These are phyloP conservation scores for Archocentrus centrarchus DNA, from an alignment of 2,113 vertebrate genomes.

Conservation along the genomic window DNA sequence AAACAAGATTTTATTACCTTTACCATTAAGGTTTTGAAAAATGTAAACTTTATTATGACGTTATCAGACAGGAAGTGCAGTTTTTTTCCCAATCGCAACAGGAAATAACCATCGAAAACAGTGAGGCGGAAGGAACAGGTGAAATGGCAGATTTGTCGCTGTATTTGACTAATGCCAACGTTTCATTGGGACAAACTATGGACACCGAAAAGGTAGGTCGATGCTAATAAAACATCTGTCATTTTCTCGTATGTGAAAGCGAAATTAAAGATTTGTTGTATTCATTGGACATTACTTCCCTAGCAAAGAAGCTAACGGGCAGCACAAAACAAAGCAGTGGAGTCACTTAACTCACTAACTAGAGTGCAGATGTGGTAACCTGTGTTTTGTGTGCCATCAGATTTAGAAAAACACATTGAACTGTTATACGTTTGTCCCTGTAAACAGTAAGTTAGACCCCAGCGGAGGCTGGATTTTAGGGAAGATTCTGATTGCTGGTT, in stretches of 20 bases:
- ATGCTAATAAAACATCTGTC: not conserved
- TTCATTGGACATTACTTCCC: conserved; percentile 44
- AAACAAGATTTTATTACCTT: not conserved
- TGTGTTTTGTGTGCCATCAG: not conserved
- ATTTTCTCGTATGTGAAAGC: not conserved
- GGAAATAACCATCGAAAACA: not conserved
- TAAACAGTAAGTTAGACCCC: not conserved
- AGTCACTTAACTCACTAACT: not conserved
- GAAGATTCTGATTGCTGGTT: not conserved
- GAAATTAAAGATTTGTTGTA: not conserved
- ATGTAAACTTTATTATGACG: conserved; percentile 51
- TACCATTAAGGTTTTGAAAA: not conserved
- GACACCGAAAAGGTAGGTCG: conserved; percentile 77
- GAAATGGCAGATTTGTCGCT: conserved; percentile 74
- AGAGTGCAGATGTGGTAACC: not conserved
- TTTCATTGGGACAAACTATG: conserved; percentile 77
- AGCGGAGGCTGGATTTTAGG: not conserved
- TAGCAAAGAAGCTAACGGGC: conserved; percentile 48
- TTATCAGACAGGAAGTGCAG: not conserved
- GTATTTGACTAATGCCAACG: conserved; percentile 72
- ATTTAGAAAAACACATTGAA: not conserved
- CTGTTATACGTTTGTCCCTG: not conserved
- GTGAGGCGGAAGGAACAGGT: not conserved
- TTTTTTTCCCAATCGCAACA: not conserved
- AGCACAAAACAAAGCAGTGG: conserved; percentile 34